These are phyloP conservation scores for Amniataba percoides DNA, from an alignment of 2,797 vertebrate species.

Conservation along the genomic window DNA sequence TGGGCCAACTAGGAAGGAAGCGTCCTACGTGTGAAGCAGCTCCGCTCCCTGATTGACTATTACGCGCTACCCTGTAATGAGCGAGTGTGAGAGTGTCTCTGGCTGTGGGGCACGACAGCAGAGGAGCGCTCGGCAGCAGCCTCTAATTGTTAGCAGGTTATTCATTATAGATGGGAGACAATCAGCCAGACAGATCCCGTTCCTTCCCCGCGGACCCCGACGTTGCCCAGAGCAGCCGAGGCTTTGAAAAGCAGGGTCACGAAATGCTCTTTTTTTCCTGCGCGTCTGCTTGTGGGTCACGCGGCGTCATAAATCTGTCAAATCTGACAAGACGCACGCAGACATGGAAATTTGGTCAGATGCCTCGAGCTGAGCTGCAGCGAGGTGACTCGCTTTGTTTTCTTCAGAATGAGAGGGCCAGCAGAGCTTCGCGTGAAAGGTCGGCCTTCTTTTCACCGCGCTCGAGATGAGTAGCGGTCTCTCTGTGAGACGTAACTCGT, in stretches of 20 bases:
- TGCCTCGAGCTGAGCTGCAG: conserved; percentile 1
- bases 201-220: conserved; percentile 30
- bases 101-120: conserved; percentile 52
- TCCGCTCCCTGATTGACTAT: conserved; percentile 34
- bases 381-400: conserved; percentile 10
- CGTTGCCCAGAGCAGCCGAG: conserved; percentile 34
- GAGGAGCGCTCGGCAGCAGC: conserved; percentile 39
- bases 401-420: conserved; percentile 26
- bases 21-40: conserved; percentile 24
- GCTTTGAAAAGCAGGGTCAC: conserved; percentile 22
- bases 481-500: conserved; percentile 43
- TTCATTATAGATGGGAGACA: conserved; percentile 66
- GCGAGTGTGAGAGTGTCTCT: conserved; percentile 51
- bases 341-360: conserved; percentile 27
- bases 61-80: conserved; percentile 48
- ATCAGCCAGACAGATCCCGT: conserved; percentile 41
- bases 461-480: conserved; percentile 8
- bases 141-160: conserved; percentile 73
- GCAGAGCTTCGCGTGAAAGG: conserved; percentile 29
- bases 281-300: conserved; percentile 9
- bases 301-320: conserved; percentile 13
- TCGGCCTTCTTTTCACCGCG: conserved; percentile 35
- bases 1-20: conserved; percentile 22
- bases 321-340: conserved; percentile 12
- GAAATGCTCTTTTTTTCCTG: conserved; percentile 41